Evolutionary conservation across 2,888 invertebrate species (phyloP), one percentile per base, ranked within the genome.

Genomic region (Ectropis crepuscularia): DNA sequence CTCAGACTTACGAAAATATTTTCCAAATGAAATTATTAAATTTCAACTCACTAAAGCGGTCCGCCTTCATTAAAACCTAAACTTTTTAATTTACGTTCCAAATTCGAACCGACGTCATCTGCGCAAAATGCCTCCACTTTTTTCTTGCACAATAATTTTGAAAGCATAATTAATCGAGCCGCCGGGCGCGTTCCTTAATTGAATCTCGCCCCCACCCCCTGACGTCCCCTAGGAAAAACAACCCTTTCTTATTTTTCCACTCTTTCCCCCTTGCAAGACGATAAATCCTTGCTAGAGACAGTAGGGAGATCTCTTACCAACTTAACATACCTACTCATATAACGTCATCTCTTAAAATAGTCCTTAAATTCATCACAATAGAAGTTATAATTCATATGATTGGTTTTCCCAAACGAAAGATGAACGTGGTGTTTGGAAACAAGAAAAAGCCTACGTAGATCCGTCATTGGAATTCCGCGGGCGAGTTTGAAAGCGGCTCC

Each of bases 381-480:
- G 60, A 57, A 57, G 12, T 16, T 9, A 16, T 57, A 5, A 16
- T 58, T 43, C 36, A 64, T 60, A 68, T 71, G 38, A 0, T 12
- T 37, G n/a, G 6, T 10, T 16, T 51, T 28, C 37, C 2, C 12
- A 46, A 51, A 43, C 10, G 78, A 51, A 80, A 72, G 61, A 42
- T 38, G 48, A 73, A 69, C 12, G 65, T 83, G 71, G 84, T 74
- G 67, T 71, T 80, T 79, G 79, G 79, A 82, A 86, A 89, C 86
- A 90, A 89, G 92, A 92, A 92, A 92, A 91, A 92, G 87, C 90
- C 87, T 88, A 82, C 85, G 81, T 90, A 28, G 88, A 90, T 89
- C 90, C 92, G 90, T 92, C 92, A 92, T 92, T 92, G 87, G 83
- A 87, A 92, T 92, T 90, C 90, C 89, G 87, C 89, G 90, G 88